Percentiles rank a stretch among this genome's conserved stretches.
Conservation (phyloP, 2,797 vertebrate genomes). For the Erpetoichthys calabaricus region DNA sequence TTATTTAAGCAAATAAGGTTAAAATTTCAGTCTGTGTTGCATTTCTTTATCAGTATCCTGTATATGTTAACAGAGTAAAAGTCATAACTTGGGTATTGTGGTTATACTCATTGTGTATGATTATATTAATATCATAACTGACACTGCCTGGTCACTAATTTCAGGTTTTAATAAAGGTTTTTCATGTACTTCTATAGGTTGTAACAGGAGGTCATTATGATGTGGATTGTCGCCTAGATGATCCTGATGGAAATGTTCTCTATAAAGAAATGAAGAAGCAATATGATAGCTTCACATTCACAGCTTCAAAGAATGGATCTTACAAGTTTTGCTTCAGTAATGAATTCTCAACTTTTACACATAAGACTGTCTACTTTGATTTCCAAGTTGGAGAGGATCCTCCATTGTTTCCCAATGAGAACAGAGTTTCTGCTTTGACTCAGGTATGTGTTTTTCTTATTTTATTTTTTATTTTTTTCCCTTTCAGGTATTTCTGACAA, state of each 20-base stretch:
- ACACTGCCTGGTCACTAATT: background rate
- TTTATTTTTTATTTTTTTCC: no score
- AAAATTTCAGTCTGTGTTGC: no score
- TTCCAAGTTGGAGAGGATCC: slow-evolving; percentile 96
- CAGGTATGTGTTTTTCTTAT: slow-evolving; percentile 65
- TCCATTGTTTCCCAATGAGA: slow-evolving; percentile 91
- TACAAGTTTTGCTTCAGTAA: slow-evolving; percentile 98
- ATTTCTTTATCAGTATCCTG: no score
- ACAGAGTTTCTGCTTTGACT: slow-evolving; percentile 87
- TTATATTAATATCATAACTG: background rate
- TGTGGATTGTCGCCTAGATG: slow-evolving; percentile 90
- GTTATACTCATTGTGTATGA: no score
- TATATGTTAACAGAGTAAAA: no score
- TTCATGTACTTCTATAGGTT: slow-evolving; percentile 48
- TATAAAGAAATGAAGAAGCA: slow-evolving; percentile 99
- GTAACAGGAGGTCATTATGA: slow-evolving; percentile 97
- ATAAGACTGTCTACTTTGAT: slow-evolving; percentile 97
- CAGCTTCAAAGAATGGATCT: slow-evolving; percentile 79
- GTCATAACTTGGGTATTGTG: no score
- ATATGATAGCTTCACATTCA: slow-evolving; percentile 95
- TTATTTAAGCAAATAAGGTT: no score
- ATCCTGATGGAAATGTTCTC: slow-evolving; percentile 72
- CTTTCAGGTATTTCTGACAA: no score
- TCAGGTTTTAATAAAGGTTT: background rate
- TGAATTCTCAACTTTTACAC: slow-evolving; percentile 95